These are phyloP conservation scores for Epinotia bilunana DNA, from an alignment of 2,888 invertebrate species.

Conservation along the genomic window DNA sequence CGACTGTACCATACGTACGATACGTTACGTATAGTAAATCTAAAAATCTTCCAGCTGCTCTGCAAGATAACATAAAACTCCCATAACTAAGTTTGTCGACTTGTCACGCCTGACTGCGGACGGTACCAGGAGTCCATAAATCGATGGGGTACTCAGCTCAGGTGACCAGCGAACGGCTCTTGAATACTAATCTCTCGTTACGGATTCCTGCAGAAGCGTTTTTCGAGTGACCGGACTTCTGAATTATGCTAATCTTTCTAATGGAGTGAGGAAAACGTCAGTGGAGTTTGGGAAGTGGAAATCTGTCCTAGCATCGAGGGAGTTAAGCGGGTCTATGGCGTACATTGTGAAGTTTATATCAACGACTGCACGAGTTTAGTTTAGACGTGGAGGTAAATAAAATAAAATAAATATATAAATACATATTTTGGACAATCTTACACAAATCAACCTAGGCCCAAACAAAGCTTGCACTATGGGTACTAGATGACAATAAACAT, in stretches of 20 bases:
- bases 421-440: too few relatives aligned
- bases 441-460: too few relatives aligned
- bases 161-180: conserved; percentile 32
- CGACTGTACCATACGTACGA: too few relatives aligned
- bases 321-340: conserved; percentile 3
- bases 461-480: too few relatives aligned
- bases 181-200: conserved; percentile 43
- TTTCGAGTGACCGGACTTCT: conserved; percentile 25
- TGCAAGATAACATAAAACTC: not conserved
- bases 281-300: conserved; percentile 15
- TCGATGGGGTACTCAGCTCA: conserved; percentile 34
- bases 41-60: too few relatives aligned
- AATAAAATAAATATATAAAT: too few relatives aligned
- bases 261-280: conserved; percentile 37
- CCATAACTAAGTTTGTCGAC: not conserved
- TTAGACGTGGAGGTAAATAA: too few relatives aligned
- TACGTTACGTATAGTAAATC: too few relatives aligned
- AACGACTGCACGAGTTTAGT: not conserved
- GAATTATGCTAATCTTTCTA: conserved; percentile 39
- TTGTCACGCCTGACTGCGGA: conserved; percentile 3
- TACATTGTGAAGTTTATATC: conserved; percentile 19
- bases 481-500: too few relatives aligned
- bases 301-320: conserved; percentile 17
- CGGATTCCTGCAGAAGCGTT: conserved; percentile 35
- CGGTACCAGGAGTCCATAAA: conserved; percentile 34